Percentiles rank a stretch among this genome's conserved stretches.
phyloP scores from a whole-genome alignment of 2,888 invertebrate species.

The Cerastis rubricosa region DNA sequence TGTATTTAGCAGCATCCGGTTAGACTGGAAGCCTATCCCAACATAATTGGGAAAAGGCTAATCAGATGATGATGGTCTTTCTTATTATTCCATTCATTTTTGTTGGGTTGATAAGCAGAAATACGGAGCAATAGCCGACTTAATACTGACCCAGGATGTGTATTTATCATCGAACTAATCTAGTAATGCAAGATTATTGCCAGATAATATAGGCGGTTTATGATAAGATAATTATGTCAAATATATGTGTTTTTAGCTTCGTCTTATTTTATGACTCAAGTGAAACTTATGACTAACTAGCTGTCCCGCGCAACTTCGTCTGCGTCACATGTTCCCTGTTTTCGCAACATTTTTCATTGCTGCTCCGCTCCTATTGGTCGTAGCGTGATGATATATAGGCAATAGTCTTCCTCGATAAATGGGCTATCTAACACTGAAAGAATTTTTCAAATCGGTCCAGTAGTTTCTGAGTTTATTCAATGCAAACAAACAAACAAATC shows the following conservation, averaged over 20 bases:
- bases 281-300: too few relatives aligned
- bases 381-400: too few relatives aligned
- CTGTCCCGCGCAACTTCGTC: too few relatives aligned
- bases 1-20: background rate
- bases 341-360: too few relatives aligned
- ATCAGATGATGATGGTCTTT: background rate
- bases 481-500: too few relatives aligned
- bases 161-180: background rate
- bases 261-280: background rate
- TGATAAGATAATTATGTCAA: constrained; percentile 11
- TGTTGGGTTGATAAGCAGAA: background rate
- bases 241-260: background rate
- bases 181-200: constrained; percentile 38
- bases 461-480: too few relatives aligned
- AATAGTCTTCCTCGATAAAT: too few relatives aligned
- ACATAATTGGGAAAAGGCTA: background rate
- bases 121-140: background rate
- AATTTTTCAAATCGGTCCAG: too few relatives aligned
- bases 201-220: constrained; percentile 26
- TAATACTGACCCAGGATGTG: background rate
- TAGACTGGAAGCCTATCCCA: background rate
- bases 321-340: too few relatives aligned
- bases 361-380: too few relatives aligned
- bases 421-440: too few relatives aligned
- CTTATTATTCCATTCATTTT: background rate